Evolutionary conservation across 2,113 vertebrate species (phyloP), one percentile per base, ranked within the genome.

Genomic region (Cynoglossus semilaevis): DNA sequence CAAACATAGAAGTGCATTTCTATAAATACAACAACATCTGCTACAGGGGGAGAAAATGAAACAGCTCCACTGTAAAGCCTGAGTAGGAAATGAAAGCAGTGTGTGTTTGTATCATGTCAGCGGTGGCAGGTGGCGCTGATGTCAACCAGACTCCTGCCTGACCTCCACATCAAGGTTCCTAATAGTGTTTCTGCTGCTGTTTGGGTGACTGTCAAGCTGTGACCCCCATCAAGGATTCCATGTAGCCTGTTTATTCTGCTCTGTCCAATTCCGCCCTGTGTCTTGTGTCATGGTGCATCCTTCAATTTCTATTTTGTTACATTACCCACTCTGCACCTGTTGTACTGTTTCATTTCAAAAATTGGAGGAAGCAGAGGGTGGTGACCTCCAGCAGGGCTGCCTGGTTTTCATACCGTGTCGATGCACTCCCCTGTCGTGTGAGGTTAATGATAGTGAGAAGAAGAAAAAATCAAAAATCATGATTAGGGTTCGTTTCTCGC

Each of bases 271-370:
- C 66, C 2, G 43, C 42, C 46, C 38, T 29, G 15, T 64, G 38
- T 65, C 38, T 15, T 15, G 5, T 5, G 34, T 56, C 47, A 53
- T 5, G 46, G 10, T 56, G n/a, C 16, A 41, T 53, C 49, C 44
- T 67, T 67, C 43, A 38, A 61, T 64, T 53, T 45, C 42, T 45
- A 44, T 51, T 52, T 11, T 65, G 51, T 51, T 35, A 52, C n/a
- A 50, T 55, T 52, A 19, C 48, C 12, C 62, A 15, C 35, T 37
- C 13, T 62, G 40, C 43, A 57, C 52, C 52, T 47, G 58, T n/a
- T 46, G 52, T 17, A 42, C 36, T 19, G 19, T 40, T 40, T 13
- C 38, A 40, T 40, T 8, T 40, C 13, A 13, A 4, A 38, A 40
- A 12, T 29, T 29, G 22, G 22, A n/a, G 17, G 41, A 1, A 1